A percentile compares a stretch with the other conserved stretches of the same genome.
phyloP scores from a whole-genome alignment of 2,797 vertebrate genomes.

The Naso thynnoides region DNA sequence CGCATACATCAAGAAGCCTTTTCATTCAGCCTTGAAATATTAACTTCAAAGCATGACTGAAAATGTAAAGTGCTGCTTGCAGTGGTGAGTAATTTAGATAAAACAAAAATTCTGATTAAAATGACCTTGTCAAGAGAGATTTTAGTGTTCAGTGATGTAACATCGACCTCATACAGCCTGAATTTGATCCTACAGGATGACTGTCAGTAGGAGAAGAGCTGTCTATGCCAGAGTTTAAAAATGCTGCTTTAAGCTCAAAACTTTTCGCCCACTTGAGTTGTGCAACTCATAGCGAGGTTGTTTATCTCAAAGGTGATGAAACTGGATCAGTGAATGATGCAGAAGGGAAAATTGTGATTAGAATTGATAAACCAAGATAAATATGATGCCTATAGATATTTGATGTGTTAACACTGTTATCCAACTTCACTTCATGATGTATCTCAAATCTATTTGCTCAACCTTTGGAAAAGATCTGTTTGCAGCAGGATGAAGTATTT shows the following conservation, averaged over 20 bases:
- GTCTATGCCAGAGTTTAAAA: neutral
- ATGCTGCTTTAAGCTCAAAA: constrained; percentile 4
- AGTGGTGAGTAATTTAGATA: neutral
- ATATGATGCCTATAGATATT: neutral
- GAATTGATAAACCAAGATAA: neutral
- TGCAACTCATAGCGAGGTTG: neutral
- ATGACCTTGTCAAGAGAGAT: no score
- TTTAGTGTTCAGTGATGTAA: neutral
- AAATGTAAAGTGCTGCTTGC: constrained; percentile 9
- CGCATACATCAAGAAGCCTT: neutral
- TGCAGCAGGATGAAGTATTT: neutral
- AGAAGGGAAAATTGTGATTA: neutral
- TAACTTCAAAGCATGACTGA: neutral
- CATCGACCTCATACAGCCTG: neutral
- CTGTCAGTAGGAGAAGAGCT: neutral
- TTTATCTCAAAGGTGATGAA: constrained; percentile 4
- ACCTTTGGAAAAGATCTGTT: neutral
- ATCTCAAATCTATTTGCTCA: neutral
- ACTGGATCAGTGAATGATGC: neutral
- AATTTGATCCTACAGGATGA: neutral
- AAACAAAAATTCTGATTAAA: no score
- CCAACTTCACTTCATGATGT: neutral
- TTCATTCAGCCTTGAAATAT: neutral
- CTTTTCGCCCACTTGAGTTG: neutral
- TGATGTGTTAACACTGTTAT: neutral